These are phyloP conservation scores for Embidobia sp. DNA, from an alignment of 2,888 invertebrate species.

Conservation along the genomic window DNA sequence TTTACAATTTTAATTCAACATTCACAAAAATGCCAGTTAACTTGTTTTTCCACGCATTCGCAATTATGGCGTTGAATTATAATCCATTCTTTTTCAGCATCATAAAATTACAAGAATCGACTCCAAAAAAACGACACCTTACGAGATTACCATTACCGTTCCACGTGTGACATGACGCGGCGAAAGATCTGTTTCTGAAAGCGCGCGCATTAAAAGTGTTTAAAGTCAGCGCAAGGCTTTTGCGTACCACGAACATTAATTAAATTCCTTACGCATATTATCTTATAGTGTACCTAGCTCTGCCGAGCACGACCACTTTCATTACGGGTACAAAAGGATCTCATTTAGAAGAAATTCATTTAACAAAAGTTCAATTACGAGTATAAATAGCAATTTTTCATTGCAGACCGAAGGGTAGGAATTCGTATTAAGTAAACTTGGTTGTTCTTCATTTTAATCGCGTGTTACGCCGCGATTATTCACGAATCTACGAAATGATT, in stretches of 20 bases:
- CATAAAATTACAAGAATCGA: too few species aligned
- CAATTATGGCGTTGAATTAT: too few species aligned
- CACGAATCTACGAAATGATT: not conserved
- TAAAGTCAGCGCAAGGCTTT: too few species aligned
- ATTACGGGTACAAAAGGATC: constrained; percentile 28
- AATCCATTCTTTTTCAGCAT: too few species aligned
- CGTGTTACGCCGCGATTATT: not conserved
- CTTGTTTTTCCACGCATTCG: too few species aligned
- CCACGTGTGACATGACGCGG: too few species aligned
- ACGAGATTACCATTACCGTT: too few species aligned
- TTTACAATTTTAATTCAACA: too few species aligned
- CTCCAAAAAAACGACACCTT: too few species aligned
- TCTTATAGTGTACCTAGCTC: constrained; percentile 25
- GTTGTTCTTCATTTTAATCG: not conserved
- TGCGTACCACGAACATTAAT: constrained; percentile 30
- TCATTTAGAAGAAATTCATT: constrained; percentile 28
- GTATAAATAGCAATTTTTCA: constrained; percentile 22
- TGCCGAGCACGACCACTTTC: constrained; percentile 20
- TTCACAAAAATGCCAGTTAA: too few species aligned
- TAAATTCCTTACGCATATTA: constrained; percentile 49
- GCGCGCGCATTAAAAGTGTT: constrained; percentile 21
- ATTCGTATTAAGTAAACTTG: constrained; percentile 9
- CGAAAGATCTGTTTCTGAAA: constrained; percentile 23
- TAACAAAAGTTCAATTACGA: constrained; percentile 23
- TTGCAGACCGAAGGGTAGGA: not conserved